A percentile compares a stretch with the other conserved stretches of the same genome.
Conservation (phyloP, 2,888 invertebrate species). For the Agrochola lota region DNA sequence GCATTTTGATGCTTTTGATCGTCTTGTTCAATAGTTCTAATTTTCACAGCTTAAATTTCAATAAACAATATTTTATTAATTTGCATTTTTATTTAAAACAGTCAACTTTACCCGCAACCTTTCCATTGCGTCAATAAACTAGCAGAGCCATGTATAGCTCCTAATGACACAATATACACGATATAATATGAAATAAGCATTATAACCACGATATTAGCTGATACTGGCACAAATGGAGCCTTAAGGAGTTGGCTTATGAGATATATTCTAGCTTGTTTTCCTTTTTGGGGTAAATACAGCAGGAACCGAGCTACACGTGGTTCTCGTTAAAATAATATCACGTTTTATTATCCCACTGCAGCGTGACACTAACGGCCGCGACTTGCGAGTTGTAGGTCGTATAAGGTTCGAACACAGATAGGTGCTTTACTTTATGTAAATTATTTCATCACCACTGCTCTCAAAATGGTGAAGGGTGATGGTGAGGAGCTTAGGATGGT, state of each 20-base stretch:
- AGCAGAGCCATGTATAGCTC: slow-evolving; percentile 36
- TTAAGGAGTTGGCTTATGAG: slow-evolving; percentile 16
- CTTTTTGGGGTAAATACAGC: slow-evolving; percentile 6
- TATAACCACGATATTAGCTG: slow-evolving; percentile 41
- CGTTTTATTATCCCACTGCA: neutral
- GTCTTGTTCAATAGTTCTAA: too few species aligned
- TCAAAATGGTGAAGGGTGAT: too few species aligned
- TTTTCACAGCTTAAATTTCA: too few species aligned
- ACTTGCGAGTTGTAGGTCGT: too few species aligned
- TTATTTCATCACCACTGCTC: too few species aligned
- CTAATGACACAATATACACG: slow-evolving; percentile 54
- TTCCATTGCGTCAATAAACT: slow-evolving; percentile 47
- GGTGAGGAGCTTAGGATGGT: too few species aligned
- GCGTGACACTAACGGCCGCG: too few species aligned
- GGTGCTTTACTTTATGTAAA: too few species aligned
- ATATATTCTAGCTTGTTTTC: slow-evolving; percentile 15
- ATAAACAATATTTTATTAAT: neutral
- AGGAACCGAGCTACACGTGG: neutral
- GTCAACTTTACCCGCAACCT: slow-evolving; percentile 21
- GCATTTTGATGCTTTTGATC: neutral
- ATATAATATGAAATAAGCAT: slow-evolving; percentile 42
- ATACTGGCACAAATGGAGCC: slow-evolving; percentile 27
- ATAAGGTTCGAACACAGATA: too few species aligned
- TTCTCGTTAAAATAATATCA: slow-evolving; percentile 5
- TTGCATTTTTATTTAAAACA: neutral